Base-by-base conservation (phyloP, 2,113 vertebrate genomes). In the Crypturellus undulatus region DNA sequence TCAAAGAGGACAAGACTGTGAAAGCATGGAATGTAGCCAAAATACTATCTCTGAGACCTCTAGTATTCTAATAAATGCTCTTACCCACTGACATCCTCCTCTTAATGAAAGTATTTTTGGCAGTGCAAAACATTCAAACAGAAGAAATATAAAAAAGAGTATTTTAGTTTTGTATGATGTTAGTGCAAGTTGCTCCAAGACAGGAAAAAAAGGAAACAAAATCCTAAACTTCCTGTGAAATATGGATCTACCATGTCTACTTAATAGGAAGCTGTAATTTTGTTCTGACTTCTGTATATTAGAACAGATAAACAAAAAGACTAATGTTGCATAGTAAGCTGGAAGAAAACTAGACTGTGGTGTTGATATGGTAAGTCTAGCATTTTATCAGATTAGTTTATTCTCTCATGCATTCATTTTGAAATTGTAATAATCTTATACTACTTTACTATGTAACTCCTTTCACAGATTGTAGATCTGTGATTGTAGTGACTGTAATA, bases 391-490 rank as follows among this genome's bases (percentile, higher is more conserved):
- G 34, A n/a, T 62, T 3, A 79, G 28, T 30, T 40, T 28, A 79
- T 65, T 72, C 6, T 28, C 28, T 69, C 38, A 49, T 17, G 12
- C 6, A 3, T n/a, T 10, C 2, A 36, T 79, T 78, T 80, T 4
- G 24, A 75, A 75, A 71, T 69, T 52, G 40, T 64, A 21, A 6
- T 2, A 30, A 11, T 38, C 10, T 71, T 71, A 22, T 4, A 78
- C 10, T 69, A 9, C 60, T 87, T 63, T 34, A 19, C 12, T 51
- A 3, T 71, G 2, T 78, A 63, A 38, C 71, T 73, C 18, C 20
- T 87, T 64, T 76, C 9, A 64, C 4, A 11, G 81, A 3, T 45
- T 2, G 0, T 47, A 12, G 1, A 0, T 38, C 12, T 59, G n/a
- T n/a, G n/a, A n/a, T n/a, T n/a, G n/a, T 30, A 1, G 4, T 64